These are phyloP conservation scores for Melanotaenia boesemani DNA, from an alignment of 2,797 vertebrate genomes.

Conservation along the genomic window DNA sequence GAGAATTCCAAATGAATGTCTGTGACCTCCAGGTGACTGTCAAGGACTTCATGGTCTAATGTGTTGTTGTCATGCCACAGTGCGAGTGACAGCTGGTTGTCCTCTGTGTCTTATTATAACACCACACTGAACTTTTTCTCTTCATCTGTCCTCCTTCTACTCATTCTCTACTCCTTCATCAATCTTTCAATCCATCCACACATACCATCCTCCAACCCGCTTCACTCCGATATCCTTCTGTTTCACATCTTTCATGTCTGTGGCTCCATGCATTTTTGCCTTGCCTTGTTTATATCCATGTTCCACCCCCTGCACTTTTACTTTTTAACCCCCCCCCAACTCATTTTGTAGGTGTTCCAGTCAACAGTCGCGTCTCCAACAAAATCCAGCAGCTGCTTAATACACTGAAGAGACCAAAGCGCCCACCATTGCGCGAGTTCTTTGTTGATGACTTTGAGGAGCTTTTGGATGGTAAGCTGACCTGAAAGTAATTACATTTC, in stretches of 20 bases:
- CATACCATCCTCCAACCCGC: conserved; percentile 5
- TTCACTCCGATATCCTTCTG: conserved; percentile 12
- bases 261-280: conserved; percentile 25
- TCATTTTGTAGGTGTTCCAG: conserved; percentile 89
- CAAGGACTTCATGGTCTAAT: conserved; percentile 27
- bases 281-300: conserved; percentile 27
- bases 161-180: conserved; percentile 41
- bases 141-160: conserved; percentile 40
- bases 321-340: conserved; percentile 37
- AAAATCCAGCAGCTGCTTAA: conserved; percentile 98
- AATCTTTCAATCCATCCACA: conserved; percentile 38
- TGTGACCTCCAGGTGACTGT: conserved; percentile 55
- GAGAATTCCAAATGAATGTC: conserved; percentile 33
- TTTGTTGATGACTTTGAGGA: conserved; percentile 98
- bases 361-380: conserved; percentile 96
- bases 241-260: conserved; percentile 16
- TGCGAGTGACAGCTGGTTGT: conserved; percentile 63
- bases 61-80: conserved; percentile 40
- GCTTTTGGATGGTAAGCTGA: conserved; percentile 90
- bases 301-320: conserved; percentile 10
- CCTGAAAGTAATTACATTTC: conserved; percentile 36
- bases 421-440: conserved; percentile 94
- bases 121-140: conserved; percentile 56
- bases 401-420: conserved; percentile 95
- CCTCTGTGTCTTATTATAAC: conserved; percentile 43